These are phyloP conservation scores for Xiphophorus maculatus DNA, from an alignment of 2,113 vertebrate genomes.

Conservation along the genomic window DNA sequence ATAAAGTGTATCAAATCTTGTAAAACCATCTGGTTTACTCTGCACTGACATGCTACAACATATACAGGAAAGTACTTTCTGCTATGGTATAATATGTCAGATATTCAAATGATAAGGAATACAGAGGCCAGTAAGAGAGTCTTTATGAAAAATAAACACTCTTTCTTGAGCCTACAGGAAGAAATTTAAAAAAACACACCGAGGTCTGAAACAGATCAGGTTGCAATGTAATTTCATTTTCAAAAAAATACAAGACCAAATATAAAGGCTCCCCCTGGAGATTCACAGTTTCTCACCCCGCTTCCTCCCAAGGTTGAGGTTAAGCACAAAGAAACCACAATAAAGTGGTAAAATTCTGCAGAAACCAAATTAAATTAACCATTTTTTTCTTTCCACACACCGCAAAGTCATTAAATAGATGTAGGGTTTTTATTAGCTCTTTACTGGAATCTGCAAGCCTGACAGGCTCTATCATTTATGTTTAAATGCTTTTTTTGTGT, in stretches of 20 bases:
- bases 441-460: conserved; percentile 6
- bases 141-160: conserved; percentile 4
- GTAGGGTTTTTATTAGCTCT: conserved; percentile 37
- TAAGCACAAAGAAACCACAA: conserved; percentile 68
- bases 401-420: conserved; percentile 38
- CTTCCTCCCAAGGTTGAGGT: conserved; percentile 57
- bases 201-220: conserved; percentile 29
- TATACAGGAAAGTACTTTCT: neutral
- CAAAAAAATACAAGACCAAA: conserved; percentile 40
- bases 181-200: conserved; percentile 26
- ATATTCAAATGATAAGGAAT: conserved; percentile 10
- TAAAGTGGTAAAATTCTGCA: conserved; percentile 53
- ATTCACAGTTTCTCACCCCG: conserved; percentile 40
- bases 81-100: neutral
- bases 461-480: no score
- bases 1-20: conserved; percentile 5
- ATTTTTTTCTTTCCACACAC: conserved; percentile 18
- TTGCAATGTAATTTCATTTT: conserved; percentile 49
- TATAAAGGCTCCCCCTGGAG: conserved; percentile 56
- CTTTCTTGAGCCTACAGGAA: conserved; percentile 18
- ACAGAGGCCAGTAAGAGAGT: neutral
- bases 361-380: conserved; percentile 44
- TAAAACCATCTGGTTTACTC: conserved; percentile 23
- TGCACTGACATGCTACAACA: neutral
- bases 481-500: no score